These are phyloP conservation scores for Apodemus agrarius DNA, from an alignment of 2,797 vertebrate genomes.

Conservation along the genomic window DNA sequence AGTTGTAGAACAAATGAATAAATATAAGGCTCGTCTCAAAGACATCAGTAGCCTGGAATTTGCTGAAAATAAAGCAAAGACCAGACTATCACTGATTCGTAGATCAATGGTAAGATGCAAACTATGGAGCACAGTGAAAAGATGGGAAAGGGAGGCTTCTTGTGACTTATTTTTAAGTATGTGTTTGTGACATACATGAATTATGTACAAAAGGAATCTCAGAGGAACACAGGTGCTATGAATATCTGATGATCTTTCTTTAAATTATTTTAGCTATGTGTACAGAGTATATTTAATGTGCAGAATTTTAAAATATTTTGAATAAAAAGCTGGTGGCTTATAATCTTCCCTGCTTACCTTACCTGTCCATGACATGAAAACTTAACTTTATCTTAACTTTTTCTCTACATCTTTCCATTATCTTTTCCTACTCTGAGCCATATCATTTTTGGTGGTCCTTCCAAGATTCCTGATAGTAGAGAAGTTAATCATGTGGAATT, in stretches of 20 bases:
- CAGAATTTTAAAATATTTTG: conserved; percentile 47
- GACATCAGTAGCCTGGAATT: conserved; percentile 99
- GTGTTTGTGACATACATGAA: neutral
- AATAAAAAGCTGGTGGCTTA: conserved; percentile 50
- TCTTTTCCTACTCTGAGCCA: conserved; percentile 17
- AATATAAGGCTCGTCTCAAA: conserved; percentile 96
- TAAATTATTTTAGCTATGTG: conserved; percentile 44
- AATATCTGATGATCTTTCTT: conserved; percentile 36
- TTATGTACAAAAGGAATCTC: conserved; percentile 37
- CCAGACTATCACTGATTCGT: conserved; percentile 95
- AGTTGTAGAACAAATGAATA: conserved; percentile 98
- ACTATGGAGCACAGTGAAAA: neutral
- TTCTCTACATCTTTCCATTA: conserved; percentile 44
- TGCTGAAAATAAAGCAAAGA: conserved; percentile 98
- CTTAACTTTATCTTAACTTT: conserved; percentile 70
- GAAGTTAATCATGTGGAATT: conserved; percentile 39
- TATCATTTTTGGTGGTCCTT: conserved; percentile 52
- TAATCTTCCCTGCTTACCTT: conserved; percentile 42
- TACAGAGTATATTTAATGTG: conserved; percentile 25
- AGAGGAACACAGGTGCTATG: neutral
- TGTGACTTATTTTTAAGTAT: conserved; percentile 20
- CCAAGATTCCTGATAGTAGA: conserved; percentile 8
- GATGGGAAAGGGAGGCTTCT: neutral
- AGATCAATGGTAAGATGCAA: conserved; percentile 95
- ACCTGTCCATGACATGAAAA: conserved; percentile 70